phyloP scores from a whole-genome alignment of 2,113 vertebrate genomes.

The Hippolais icterina region DNA sequence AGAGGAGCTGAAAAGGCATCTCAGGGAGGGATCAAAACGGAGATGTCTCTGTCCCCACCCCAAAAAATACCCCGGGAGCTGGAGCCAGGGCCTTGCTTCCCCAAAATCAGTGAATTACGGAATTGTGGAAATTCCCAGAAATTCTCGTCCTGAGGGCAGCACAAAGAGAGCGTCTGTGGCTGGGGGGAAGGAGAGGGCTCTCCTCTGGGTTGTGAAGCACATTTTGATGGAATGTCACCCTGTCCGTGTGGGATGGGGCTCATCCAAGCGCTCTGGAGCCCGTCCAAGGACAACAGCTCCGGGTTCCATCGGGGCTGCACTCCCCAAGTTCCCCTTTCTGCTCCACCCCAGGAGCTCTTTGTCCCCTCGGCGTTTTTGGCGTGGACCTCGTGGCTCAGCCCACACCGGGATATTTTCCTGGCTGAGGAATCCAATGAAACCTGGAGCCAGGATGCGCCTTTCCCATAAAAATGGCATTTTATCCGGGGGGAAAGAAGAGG shows the following conservation, averaged over 20 bases:
- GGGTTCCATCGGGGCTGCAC: not conserved
- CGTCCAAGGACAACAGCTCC: not conserved
- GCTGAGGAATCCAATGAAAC: not conserved
- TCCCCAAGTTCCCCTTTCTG: not conserved
- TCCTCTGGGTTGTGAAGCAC: not conserved
- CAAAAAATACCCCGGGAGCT: constrained; percentile 57
- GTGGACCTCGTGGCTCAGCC: not conserved
- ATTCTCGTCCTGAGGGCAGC: not conserved
- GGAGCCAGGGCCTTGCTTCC: not conserved
- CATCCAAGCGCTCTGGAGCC: not conserved
- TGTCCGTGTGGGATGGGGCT: rapidly evolving
- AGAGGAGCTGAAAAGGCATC: not conserved
- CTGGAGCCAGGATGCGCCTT: rapidly evolving
- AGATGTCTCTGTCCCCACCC: not conserved
- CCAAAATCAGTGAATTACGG: not conserved
- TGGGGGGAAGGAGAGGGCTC: not conserved
- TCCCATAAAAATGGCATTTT: not conserved
- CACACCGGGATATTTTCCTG: rapidly evolving
- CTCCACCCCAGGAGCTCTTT: not conserved
- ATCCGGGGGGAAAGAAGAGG: not conserved
- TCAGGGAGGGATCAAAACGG: not conserved
- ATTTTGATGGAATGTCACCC: not conserved
- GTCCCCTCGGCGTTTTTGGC: not conserved
- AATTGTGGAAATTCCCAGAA: constrained; percentile 48
- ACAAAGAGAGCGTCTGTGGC: not conserved